Base-by-base conservation (phyloP, 1,140 invertebrate species). In the Sycophila sp. region DNA sequence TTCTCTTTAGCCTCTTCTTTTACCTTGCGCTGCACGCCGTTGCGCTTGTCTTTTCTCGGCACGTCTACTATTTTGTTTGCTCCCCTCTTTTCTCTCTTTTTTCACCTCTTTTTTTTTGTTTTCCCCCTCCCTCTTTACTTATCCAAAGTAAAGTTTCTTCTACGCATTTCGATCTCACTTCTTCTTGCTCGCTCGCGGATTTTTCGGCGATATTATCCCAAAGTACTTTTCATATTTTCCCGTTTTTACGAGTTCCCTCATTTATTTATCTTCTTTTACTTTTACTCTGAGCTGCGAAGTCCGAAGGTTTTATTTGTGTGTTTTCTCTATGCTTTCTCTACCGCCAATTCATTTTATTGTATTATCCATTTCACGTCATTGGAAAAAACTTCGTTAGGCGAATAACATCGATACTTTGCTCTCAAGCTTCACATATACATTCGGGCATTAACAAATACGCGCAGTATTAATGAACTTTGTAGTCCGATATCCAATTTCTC, bases 21-120 rank as follows among this genome's bases (percentile, higher is more conserved):
- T 47, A 1, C 40, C 26, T 30, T 15, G 26, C 38, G 36, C 51
- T 47, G 17, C 28, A n/a, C 32, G 11, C 42, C 28, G 19, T 26
- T 51, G 47, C 47, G 58, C 49, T 69, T 69, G 67, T 69, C 67
- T 69, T 62, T 69, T 69, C 67, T 36, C 45, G 42, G 67, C 67
- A 69, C 67, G 47, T 69, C 47, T 45, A 3, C 58, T 53, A 45
- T 58, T 62, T 62, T 62, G 58, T 62, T 69, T 62, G 42, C n/a
- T n/a, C n/a, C n/a, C 51, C 15, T 24, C 32, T 55, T 65, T 34
- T n/a, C 26, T 4, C 36, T 40, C 24, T 65, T 30, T 11, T 42
- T 24, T 1, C 5, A 1, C 13, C 0, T 15, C 24, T 55, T 55
- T 30, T 55, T 13, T 28, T 30, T 42, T n/a, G n/a, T n/a, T n/a